Base-by-base conservation (phyloP, 2,113 vertebrate genomes). In the Phylloscopus trochilus region DNA sequence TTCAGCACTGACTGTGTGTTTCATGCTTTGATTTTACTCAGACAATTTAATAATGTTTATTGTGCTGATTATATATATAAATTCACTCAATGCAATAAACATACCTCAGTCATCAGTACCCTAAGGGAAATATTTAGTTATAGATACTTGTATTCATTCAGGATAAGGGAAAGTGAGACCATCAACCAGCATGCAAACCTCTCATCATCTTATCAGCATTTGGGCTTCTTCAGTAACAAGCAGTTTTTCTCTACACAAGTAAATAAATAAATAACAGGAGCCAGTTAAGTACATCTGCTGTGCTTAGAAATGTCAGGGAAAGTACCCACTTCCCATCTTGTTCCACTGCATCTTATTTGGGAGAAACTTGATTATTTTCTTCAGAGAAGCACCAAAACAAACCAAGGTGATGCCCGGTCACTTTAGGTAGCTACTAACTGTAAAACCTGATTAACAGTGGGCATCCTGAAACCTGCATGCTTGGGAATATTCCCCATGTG, bases 1-100 rank as follows among this genome's bases (percentile, higher is more conserved):
- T 98, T 98, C 97, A 95, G 95, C 77, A 94, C 96, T 96, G 96
- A 91, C 90, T 70, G 92, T 59, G 53, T 69, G 79, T 96, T 97
- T 95, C 88, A 87, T 95, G 95, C 97, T 97, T 97, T 97, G 94
- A 96, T 97, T 97, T 97, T 97, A 96, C 94, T 92, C 93, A 77
- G 78, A 96, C 97, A 97, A 97, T 98, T 97, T 97, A 97, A 96
- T 97, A 96, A 97, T 96, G 95, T 98, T 97, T 98, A 96, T 98
- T 97, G 97, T 98, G 95, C 97, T 97, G 97, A 97, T 97, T 96
- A 96, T 94, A 93, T 96, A 97, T 96, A 97, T 95, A 97, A 96
- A 97, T 97, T 95, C 95, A 89, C 80, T 94, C 95, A 95, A 91
- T 95, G 96, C 92, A 93, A 75, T 97, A 97, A 97, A 97, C 94